Percentiles rank a stretch among this genome's conserved stretches.
These are phyloP conservation scores for Strigamia maritima DNA, from an alignment of 2,888 invertebrate species.

Conservation along the genomic window DNA sequence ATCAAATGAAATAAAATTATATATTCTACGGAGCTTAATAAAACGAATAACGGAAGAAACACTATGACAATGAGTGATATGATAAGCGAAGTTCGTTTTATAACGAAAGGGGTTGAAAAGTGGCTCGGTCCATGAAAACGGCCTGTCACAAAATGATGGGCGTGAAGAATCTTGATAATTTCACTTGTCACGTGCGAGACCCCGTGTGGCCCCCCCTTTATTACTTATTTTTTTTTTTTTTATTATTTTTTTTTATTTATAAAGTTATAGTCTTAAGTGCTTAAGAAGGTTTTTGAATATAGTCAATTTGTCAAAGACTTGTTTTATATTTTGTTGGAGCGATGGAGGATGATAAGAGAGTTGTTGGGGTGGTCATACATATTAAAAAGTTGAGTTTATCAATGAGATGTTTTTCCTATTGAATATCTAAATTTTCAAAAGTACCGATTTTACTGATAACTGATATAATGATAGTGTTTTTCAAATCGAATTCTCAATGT, in stretches of 20 bases:
- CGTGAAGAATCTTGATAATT: conserved; percentile 9
- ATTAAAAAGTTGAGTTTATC: background rate
- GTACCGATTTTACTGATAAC: background rate
- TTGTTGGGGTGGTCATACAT: background rate
- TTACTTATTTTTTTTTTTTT: background rate
- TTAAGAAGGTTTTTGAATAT: background rate
- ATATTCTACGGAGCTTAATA: too few relatives aligned
- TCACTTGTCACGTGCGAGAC: conserved; percentile 16
- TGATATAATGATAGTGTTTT: background rate
- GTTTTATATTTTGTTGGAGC: background rate
- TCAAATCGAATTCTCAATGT: background rate
- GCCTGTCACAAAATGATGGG: conserved; percentile 2
- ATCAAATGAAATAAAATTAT: too few relatives aligned
- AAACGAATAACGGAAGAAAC: too few relatives aligned
- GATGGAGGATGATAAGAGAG: background rate
- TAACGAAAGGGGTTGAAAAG: conserved; percentile 23
- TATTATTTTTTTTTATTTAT: background rate
- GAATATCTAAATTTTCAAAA: conserved; percentile 5
- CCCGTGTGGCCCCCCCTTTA: background rate
- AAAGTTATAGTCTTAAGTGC: background rate
- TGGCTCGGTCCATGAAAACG: background rate
- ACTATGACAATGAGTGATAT: too few relatives aligned
- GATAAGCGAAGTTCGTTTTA: too few relatives aligned
- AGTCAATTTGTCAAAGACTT: background rate
- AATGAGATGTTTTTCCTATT: background rate